Conservation (phyloP, 2,888 invertebrate genomes). For the Anaspis maculata region DNA sequence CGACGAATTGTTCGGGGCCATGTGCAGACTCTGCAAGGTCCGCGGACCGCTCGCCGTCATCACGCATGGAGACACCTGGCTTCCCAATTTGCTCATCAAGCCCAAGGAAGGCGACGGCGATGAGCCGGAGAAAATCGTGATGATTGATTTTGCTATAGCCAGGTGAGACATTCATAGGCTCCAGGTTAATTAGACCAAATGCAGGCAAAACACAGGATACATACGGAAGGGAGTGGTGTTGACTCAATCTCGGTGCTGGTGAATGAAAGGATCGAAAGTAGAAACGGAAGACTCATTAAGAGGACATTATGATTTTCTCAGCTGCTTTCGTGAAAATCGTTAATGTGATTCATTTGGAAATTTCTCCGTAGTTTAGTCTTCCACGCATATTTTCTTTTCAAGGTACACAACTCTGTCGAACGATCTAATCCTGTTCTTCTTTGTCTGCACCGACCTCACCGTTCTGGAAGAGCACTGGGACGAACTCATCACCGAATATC, state of each 20-base stretch:
- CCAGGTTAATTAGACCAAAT: too few relatives aligned
- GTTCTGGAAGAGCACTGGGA: conserved; percentile 52
- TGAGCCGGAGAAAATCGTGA: conserved; percentile 28
- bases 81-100: conserved; percentile 61
- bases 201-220: too few relatives aligned
- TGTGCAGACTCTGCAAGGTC: conserved; percentile 13
- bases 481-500: conserved; percentile 52
- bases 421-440: conserved; percentile 55
- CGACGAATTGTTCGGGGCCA: conserved; percentile 19
- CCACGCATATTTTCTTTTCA: too few relatives aligned
- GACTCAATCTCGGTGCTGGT: too few relatives aligned
- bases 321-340: too few relatives aligned
- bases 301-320: too few relatives aligned
- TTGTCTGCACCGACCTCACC: conserved; percentile 53
- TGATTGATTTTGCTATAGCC: conserved; percentile 64
- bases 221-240: too few relatives aligned
- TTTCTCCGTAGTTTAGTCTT: too few relatives aligned
- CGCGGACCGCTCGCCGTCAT: conserved; percentile 40
- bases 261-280: too few relatives aligned
- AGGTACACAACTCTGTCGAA: conserved; percentile 49
- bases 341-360: too few relatives aligned
- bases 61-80: conserved; percentile 68
- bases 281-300: too few relatives aligned
- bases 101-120: conserved; percentile 18
- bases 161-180: too few relatives aligned